phyloP scores from a whole-genome alignment of 2,797 vertebrate genomes.

The Chrosomus eos region DNA sequence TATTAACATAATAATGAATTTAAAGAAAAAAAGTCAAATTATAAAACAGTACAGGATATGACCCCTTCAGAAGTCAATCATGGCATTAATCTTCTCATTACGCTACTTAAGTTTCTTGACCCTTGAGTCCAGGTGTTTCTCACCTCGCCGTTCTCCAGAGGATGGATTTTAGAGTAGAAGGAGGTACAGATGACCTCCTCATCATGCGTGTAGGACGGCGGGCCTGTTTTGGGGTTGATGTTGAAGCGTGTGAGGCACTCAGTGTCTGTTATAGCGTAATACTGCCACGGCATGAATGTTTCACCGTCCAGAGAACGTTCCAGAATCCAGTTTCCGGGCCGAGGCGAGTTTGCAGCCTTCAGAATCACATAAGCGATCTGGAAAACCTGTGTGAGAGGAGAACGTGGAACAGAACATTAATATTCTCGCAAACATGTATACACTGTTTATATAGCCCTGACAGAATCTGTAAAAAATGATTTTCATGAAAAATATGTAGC shows the following conservation, averaged over 20 bases:
- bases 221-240: conserved; percentile 85
- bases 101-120: not conserved
- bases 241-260: conserved; percentile 93
- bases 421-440: not conserved
- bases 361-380: conserved; percentile 95
- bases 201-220: conserved; percentile 88
- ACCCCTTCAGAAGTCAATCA: not conserved
- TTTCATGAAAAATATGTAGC: not conserved
- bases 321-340: conserved; percentile 93
- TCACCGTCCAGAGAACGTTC: conserved; percentile 89
- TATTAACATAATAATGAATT: not conserved
- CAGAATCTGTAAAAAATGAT: not conserved
- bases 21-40: not conserved
- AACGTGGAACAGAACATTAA: not conserved
- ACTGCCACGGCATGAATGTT: conserved; percentile 93
- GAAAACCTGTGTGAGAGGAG: conserved; percentile 81
- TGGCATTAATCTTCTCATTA: not conserved
- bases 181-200: conserved; percentile 98
- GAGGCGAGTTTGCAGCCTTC: conserved; percentile 94
- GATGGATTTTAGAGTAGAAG: conserved; percentile 95
- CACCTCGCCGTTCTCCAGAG: conserved; percentile 98
- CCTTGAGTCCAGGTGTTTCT: conserved; percentile 50
- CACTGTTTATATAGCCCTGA: not conserved
- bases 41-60: not conserved
- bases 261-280: conserved; percentile 91